Evolutionary conservation across 2,888 invertebrate genomes (phyloP).

Genomic region (Aporophyla nigra): DNA sequence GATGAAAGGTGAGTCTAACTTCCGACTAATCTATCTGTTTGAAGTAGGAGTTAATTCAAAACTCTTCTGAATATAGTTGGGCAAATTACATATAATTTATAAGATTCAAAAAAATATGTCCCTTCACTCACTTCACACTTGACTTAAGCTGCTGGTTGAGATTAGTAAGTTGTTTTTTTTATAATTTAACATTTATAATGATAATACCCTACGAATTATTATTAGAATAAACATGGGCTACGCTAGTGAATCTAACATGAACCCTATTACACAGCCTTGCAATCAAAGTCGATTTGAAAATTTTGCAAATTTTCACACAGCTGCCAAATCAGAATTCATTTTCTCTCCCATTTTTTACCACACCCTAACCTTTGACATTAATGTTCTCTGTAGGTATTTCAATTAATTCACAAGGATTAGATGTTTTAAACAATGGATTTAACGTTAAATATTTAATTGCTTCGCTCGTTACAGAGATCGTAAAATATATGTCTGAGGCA

Average conservation of each 20-base stretch:
- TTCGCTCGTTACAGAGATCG: conserved; percentile 75
- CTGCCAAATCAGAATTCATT: conserved; percentile 44
- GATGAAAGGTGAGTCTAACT: conserved; percentile 59
- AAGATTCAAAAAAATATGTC: not conserved
- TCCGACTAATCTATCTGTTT: conserved; percentile 55
- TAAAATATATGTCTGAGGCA: conserved; percentile 79
- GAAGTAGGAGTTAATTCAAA: conserved; percentile 51
- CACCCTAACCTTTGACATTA: conserved; percentile 63
- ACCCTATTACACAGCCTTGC: conserved; percentile 25
- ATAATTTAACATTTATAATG: conserved; percentile 4
- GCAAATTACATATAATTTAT: conserved; percentile 13
- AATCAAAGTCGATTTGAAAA: conserved; percentile 57
- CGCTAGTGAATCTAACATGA: conserved; percentile 34
- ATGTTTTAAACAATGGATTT: conserved; percentile 68
- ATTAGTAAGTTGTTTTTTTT: not conserved
- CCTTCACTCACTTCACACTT: too few species aligned
- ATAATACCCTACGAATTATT: not conserved
- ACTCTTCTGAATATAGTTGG: conserved; percentile 10
- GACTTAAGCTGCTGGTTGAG: conserved; percentile 5
- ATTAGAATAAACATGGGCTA: conserved; percentile 21
- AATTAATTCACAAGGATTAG: conserved; percentile 72
- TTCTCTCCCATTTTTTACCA: conserved; percentile 55
- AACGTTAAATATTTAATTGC: conserved; percentile 80
- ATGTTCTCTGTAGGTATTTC: conserved; percentile 65
- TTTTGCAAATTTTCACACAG: conserved; percentile 41